Evolutionary conservation across 2,888 invertebrate genomes (phyloP), one percentile per base, ranked within the genome.

Genomic region (Ochropleura leucogaster): DNA sequence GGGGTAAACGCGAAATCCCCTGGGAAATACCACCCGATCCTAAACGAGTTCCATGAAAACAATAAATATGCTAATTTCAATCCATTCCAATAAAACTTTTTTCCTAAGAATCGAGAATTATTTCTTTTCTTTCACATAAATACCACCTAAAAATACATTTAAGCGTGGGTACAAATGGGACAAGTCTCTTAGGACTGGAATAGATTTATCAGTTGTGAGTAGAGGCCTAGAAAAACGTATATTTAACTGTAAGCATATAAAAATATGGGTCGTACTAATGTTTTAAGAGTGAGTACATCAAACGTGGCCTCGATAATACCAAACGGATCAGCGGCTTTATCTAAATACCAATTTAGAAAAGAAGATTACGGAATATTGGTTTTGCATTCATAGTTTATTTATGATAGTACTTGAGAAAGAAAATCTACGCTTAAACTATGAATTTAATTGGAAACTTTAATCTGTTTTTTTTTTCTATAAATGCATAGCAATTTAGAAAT

Each of bases 121-220:
- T 78, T 53, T 49, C 0, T 57, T 72, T 66, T 73, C 65, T 63
- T 16, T 49, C 53, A 14, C n/a, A 53, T 62, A 69, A 67, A 79
- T 82, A 68, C n/a, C 18, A 14, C 59, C 74, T 69, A 55, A 73
- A 77, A 73, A 83, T 72, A 80, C 68, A 53, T 67, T 42, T 10
- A 73, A 67, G 66, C 79, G 79, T 80, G 53, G 79, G 68, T 20
- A 47, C 3, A 72, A 73, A 73, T 83, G 57, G 73, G 20, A 73
- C 65, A 59, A 79, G 47, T 72, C 55, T 68, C 72, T 57, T 40
- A 30, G 44, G 30, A 68, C 68, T 68, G 8, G 62, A 79, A 59
- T 67, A 74, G 57, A 79, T 69, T 79, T 46, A 73, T 20, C 20
- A 44, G 55, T 66, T 63, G 16, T 44, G 40, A 10, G 7, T 62